phyloP scores from a whole-genome alignment of 2,797 vertebrate genomes.

The Xerus rutilus region DNA sequence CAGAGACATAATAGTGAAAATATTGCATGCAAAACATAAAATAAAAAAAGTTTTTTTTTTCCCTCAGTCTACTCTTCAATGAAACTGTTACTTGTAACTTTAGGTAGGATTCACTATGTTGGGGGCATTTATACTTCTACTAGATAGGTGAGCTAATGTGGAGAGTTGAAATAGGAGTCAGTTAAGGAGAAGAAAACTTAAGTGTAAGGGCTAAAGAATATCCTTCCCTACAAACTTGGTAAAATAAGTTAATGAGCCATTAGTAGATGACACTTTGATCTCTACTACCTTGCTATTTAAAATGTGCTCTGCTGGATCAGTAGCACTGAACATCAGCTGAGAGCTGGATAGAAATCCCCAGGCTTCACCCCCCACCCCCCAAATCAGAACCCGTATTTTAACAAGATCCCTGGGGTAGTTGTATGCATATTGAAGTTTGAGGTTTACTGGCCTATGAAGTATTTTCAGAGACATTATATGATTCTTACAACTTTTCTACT shows the following conservation, averaged over 20 bases:
- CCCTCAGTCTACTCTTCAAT: not conserved
- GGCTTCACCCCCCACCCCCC: not conserved
- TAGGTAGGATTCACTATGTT: not conserved
- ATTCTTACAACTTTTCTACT: not conserved
- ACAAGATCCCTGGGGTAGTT: not conserved
- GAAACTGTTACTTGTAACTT: not conserved
- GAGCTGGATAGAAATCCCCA: not conserved
- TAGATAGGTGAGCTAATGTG: not conserved
- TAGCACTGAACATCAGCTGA: too few species aligned
- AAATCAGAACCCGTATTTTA: not conserved
- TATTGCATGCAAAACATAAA: not conserved
- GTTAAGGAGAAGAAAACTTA: not conserved
- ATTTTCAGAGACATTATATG: not conserved
- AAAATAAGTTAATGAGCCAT: not conserved
- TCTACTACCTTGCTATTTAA: not conserved
- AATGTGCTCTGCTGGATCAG: accelerated
- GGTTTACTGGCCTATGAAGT: not conserved
- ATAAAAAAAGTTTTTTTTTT: not conserved
- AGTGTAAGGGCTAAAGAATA: not conserved
- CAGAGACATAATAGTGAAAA: not conserved
- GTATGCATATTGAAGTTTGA: not conserved
- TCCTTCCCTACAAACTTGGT: not conserved
- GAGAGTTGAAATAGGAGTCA: not conserved
- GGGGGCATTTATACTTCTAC: not conserved
- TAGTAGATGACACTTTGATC: not conserved